phyloP scores from a whole-genome alignment of 1,140 invertebrate genomes.

The Bursaphelenchus mucronatus region DNA sequence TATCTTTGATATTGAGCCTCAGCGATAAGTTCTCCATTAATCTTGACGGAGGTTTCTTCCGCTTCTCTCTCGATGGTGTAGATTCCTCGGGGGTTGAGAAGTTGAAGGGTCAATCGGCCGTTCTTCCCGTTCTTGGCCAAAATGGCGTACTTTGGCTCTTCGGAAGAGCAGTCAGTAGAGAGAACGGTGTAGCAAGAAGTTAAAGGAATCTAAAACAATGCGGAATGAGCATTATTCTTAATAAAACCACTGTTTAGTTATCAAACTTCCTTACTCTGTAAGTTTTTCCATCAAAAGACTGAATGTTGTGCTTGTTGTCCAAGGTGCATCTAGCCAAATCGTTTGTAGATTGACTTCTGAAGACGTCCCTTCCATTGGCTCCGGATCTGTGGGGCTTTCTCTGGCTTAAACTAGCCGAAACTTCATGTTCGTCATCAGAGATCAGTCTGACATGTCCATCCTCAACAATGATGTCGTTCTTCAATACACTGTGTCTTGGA shows the following conservation, averaged over 20 bases:
- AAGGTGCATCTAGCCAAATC: conserved; percentile 11
- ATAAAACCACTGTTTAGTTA: neutral
- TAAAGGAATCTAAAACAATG: conserved; percentile 13
- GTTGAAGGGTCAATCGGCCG: no score
- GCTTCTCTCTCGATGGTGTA: no score
- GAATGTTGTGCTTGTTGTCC: conserved; percentile 8
- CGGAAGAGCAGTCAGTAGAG: conserved; percentile 20
- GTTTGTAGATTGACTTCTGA: neutral
- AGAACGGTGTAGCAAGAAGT: conserved; percentile 31
- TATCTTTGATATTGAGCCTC: no score
- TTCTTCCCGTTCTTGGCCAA: conserved; percentile 12
- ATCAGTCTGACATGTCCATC: conserved; percentile 4
- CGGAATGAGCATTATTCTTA: no score
- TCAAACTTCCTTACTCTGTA: conserved; percentile 15
- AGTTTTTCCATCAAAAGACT: conserved; percentile 23
- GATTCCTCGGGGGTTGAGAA: no score
- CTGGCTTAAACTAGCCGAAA: conserved; percentile 1
- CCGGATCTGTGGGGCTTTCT: conserved; percentile 15
- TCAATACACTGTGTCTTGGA: neutral
- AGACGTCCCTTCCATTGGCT: neutral
- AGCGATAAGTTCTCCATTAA: no score
- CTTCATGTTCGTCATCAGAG: neutral
- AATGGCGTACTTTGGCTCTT: conserved; percentile 19
- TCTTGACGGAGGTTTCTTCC: no score
- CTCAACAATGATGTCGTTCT: neutral